These are phyloP conservation scores for Heliconius himera DNA, from an alignment of 1,140 invertebrate species.

Conservation along the genomic window DNA sequence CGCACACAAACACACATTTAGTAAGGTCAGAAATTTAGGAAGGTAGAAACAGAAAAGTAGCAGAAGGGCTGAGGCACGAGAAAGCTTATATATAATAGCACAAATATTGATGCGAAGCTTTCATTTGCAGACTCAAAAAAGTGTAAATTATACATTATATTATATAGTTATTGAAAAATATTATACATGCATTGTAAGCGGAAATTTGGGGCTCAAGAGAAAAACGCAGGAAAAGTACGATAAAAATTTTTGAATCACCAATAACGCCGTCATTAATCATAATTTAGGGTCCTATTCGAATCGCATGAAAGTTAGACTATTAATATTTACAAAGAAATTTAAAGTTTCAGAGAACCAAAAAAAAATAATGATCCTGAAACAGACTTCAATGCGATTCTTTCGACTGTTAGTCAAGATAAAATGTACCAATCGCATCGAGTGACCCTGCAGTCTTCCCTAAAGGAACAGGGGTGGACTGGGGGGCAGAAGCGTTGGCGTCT, in stretches of 20 bases:
- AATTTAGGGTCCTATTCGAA: slow-evolving; percentile 59
- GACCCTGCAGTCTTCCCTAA: slow-evolving; percentile 79
- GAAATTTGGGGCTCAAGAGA: slow-evolving; percentile 60
- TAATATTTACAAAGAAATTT: slow-evolving; percentile 17
- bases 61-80: slow-evolving; percentile 61
- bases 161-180: slow-evolving; percentile 37
- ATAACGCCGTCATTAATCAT: slow-evolving; percentile 45
- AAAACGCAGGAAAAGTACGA: slow-evolving; percentile 68
- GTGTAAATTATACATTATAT: slow-evolving; percentile 36
- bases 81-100: slow-evolving; percentile 51
- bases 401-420: slow-evolving; percentile 57
- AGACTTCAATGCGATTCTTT: slow-evolving; percentile 69
- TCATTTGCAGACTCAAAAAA: slow-evolving; percentile 50
- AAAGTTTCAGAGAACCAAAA: slow-evolving; percentile 24
- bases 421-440: slow-evolving; percentile 63
- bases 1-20: slow-evolving; percentile 31
- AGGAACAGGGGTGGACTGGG: slow-evolving; percentile 80
- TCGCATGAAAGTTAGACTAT: slow-evolving; percentile 62
- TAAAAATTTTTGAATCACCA: slow-evolving; percentile 52
- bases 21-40: slow-evolving; percentile 34
- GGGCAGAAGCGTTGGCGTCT: slow-evolving; percentile 74
- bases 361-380: slow-evolving; percentile 30
- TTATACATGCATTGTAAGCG: slow-evolving; percentile 67
- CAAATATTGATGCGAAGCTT: slow-evolving; percentile 63
- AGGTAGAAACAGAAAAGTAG: slow-evolving; percentile 42